Base-by-base conservation (phyloP, 1,140 invertebrate species). In the Periplaneta americana region DNA sequence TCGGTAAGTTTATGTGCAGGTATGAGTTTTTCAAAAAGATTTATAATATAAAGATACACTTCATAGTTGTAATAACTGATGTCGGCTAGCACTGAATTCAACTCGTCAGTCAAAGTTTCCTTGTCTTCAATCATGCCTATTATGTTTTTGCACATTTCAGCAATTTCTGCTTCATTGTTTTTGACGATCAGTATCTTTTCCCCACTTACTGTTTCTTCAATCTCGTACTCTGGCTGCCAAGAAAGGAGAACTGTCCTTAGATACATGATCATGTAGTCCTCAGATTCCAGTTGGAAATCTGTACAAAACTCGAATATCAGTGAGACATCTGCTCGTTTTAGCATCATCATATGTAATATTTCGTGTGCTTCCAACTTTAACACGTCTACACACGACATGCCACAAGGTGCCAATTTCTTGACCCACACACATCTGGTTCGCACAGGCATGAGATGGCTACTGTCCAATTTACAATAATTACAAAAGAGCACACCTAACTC, bases 21-120 rank as follows among this genome's bases (percentile, higher is more conserved):
- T 39, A 83, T 81, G 66, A 83, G 84, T 78, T 87, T 84, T 81
- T 84, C 83, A 17, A 86, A 48, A 11, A 89, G 83, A 36, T 88
- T 86, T 37, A 87, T 81, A 39, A 89, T 85, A 32, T 88, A 85
- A 48, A 88, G 83, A 81, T 88, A 88, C 10, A 89, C 84, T 85
- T 90, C 89, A 83, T 89, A 89, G 79, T 90, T 82, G 80, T 90
- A 90, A 83, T 86, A 87, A 83, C 88, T 89, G 2, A 89, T 84
- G 86, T 87, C 75, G 74, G 83, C 84, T 6, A 75, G 34, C 79
- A 83, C 77, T 74, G n/a, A 48, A 81, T n/a, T n/a, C n/a, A 66
- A n/a, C 8, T 28, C 6, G 1, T 66, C 28, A 13, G 28, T n/a
- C 48, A 66, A 11, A 66, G 22, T 3, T 66, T 66, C 48, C 48